A percentile compares a stretch with the other conserved stretches of the same genome.
These are phyloP conservation scores for Eriocheir sinensis DNA, from an alignment of 1,140 invertebrate species.

Conservation along the genomic window DNA sequence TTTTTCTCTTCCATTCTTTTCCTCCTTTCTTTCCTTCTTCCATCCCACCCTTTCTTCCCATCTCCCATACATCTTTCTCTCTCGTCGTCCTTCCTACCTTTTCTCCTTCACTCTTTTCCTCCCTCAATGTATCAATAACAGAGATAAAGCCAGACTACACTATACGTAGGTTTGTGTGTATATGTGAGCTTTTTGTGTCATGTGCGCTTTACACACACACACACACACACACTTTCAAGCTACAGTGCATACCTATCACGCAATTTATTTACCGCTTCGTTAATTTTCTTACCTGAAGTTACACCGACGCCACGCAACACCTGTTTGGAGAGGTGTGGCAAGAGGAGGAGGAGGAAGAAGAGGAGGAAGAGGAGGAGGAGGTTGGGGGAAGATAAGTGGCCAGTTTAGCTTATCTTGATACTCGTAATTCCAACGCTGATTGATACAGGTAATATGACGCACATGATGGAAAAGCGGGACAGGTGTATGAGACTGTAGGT, in stretches of 20 bases:
- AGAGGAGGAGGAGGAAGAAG: conserved; percentile 16
- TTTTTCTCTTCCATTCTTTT: conserved; percentile 25
- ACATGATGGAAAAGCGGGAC: neutral
- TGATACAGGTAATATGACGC: neutral
- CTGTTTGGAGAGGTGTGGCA: neutral
- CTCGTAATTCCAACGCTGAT: neutral
- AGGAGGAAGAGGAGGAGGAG: neutral
- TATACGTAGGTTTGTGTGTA: too few species aligned
- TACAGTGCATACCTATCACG: too few species aligned
- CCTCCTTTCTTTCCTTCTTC: neutral
- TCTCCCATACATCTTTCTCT: too few species aligned
- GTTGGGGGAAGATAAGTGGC: neutral
- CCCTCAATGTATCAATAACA: neutral
- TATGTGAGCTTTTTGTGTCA: neutral
- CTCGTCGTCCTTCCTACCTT: too few species aligned
- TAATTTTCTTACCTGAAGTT: neutral
- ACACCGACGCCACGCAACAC: neutral
- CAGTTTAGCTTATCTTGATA: neutral
- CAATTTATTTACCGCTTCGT: neutral
- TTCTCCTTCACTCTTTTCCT: neutral
- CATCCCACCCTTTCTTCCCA: neutral
- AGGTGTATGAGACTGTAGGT: neutral
- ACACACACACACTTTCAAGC: neutral
- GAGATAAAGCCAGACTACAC: too few species aligned
- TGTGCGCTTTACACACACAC: neutral